Base-by-base conservation (phyloP, 2,888 invertebrate genomes). In the Diaperis boleti region DNA sequence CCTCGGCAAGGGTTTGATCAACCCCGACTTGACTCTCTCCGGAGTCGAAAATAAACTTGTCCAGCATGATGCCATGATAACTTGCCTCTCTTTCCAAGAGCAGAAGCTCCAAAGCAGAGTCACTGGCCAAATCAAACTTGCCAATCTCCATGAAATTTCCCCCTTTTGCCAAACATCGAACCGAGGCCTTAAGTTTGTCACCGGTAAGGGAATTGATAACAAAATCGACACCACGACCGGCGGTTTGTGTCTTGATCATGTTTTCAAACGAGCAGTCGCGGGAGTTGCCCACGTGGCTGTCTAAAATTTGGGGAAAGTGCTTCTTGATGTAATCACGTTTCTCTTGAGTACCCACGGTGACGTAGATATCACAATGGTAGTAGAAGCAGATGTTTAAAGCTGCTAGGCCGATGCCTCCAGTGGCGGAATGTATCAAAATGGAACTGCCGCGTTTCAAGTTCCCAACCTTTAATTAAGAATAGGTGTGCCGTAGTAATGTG, bases 191-290 rank as follows among this genome's bases (percentile, higher is more conserved):
- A 0, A 97, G 84, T 79, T 96, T 96, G 39, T 97, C 96, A 73
- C 94, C 95, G 0, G 96, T 88, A 35, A 98, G 82, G 0, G 95
- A 96, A 80, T 98, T 61, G n/a, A 61, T 8, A 5, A 61, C 61
- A 18, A 45, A 11, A 26, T 61, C 61, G 0, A 98, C 97, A 29
- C 97, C 96, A 70, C 85, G 85, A 7, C 97, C 96, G 4, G 90
- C 85, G 0, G 97, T 97, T 74, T 89, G 86, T 42, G 84, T 84
- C 71, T 90, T 85, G 55, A 98, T 86, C 87, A 96, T 89, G 68
- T 89, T 86, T 79, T 97, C 96, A 79, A 98, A 98, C 0, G 90
- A 88, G 0, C 88, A 85, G 76, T 94, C 90, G 72, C 94, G 87
- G n/a, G 95, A 92, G 79, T 95, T 94, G 17, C 93, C 64, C 18